Evolutionary conservation across 2,113 vertebrate genomes (phyloP), one percentile per base, ranked within the genome.

Genomic region (Silurus meridionalis): DNA sequence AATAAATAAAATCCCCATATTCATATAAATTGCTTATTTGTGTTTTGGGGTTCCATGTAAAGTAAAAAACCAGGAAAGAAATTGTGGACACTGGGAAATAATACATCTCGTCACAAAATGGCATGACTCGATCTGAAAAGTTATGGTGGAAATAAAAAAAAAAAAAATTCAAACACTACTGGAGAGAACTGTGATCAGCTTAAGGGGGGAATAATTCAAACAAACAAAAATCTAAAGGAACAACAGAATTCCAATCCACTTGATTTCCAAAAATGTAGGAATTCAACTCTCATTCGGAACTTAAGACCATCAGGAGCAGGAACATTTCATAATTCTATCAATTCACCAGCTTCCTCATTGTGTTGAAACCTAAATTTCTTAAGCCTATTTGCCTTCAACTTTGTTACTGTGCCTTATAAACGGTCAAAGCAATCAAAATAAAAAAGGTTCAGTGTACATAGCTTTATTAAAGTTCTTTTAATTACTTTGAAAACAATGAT

Each of bases 381-480:
- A 64, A 80, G n/a, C 28, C 37, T n/a, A 15, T 55, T 53, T 28
- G 63, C 4, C 55, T 57, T 60, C 55, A 46, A 46, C 57, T 60
- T 7, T 46, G 75, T 28, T 25, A 58, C 57, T 55, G 14, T 79
- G 15, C 25, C 10, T 28, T 37, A 28, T 61, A 81, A 48, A 25
- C 21, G 53, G 23, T 55, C 63, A 14, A n/a, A 6, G 3, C 23
- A 83, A 25, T 53, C 8, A 48, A 28, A 52, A 55, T 19, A 66
- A 19, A 58, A 55, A 55, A 78, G 78, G 9, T 85, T 85, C 58
- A 64, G 87, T 88, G 10, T 91, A 91, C 52, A 87, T 64, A 84
- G 75, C 72, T 94, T 95, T 95, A 95, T 93, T 95, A 89, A 83
- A 87, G 88, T 90, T 80, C 83, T 6, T 5, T 87, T 6, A 89